These are phyloP conservation scores for Chitala chitala DNA, from an alignment of 2,113 vertebrate species.

Conservation along the genomic window DNA sequence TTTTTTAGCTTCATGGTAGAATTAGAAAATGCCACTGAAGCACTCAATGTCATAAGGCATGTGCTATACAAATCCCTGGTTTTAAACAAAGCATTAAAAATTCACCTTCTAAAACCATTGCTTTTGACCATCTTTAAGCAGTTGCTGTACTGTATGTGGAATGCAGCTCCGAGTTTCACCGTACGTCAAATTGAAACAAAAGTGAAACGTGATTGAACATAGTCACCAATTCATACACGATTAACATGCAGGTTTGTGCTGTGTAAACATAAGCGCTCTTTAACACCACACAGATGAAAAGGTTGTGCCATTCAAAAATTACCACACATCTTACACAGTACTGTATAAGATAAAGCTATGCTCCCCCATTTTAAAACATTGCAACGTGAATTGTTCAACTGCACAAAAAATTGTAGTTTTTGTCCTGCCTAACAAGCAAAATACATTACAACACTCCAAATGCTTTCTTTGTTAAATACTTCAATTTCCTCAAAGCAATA, in stretches of 20 bases:
- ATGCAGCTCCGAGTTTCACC: slow-evolving; percentile 6
- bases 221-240: not conserved
- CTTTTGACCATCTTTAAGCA: slow-evolving; percentile 11
- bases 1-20: not conserved
- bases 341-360: not conserved
- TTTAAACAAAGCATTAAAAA: not conserved
- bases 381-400: slow-evolving; percentile 14
- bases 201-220: slow-evolving; percentile 10
- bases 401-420: not conserved
- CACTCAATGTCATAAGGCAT: slow-evolving; percentile 21
- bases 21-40: not conserved
- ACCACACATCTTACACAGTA: not conserved
- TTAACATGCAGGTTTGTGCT: not conserved
- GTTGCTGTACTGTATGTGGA: not conserved
- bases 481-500: slow-evolving; percentile 21
- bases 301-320: slow-evolving; percentile 7
- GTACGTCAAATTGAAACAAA: slow-evolving; percentile 5
- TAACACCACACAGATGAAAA: not conserved
- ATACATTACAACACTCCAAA: not conserved
- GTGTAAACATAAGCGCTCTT: not conserved
- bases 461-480: slow-evolving; percentile 1
- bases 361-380: not conserved
- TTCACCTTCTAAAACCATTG: slow-evolving; percentile 8
- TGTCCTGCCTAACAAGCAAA: not conserved
- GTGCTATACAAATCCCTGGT: slow-evolving; percentile 20